phyloP scores from a whole-genome alignment of 2,797 vertebrate species.

The Lepilemur ruficaudatus region DNA sequence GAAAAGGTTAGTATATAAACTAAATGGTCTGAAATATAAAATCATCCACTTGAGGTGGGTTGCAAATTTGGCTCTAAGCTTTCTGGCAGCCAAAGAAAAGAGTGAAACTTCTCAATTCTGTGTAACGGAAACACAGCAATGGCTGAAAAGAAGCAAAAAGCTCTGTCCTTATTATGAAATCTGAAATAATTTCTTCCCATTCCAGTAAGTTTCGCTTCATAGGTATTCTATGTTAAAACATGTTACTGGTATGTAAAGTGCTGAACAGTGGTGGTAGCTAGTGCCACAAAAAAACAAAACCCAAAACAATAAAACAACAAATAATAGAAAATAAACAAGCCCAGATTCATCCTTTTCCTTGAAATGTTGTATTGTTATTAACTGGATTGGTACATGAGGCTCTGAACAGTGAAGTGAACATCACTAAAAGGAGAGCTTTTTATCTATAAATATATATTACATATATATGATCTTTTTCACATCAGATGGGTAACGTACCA shows the following conservation, averaged over 20 bases:
- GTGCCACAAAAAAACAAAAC: not conserved
- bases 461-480: not conserved
- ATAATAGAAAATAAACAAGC: not conserved
- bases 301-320: not conserved
- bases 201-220: not conserved
- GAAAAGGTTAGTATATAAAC: not conserved
- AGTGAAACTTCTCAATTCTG: not conserved
- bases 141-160: slow-evolving; percentile 13
- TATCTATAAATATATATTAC: not conserved
- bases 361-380: not conserved
- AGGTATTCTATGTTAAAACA: not conserved
- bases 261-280: not conserved
- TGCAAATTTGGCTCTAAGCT: not conserved
- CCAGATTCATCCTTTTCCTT: not conserved
- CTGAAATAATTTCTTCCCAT: not conserved
- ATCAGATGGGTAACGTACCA: not conserved
- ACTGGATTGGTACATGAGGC: not conserved
- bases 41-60: not conserved
- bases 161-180: slow-evolving; percentile 11
- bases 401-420: not conserved
- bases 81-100: not conserved
- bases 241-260: not conserved
- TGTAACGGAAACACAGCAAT: not conserved
- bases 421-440: not conserved
- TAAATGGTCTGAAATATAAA: not conserved